A percentile compares a stretch with the other conserved stretches of the same genome.
These are phyloP conservation scores for Trichoplusia ni DNA, from an alignment of 1,140 invertebrate species.

Conservation along the genomic window DNA sequence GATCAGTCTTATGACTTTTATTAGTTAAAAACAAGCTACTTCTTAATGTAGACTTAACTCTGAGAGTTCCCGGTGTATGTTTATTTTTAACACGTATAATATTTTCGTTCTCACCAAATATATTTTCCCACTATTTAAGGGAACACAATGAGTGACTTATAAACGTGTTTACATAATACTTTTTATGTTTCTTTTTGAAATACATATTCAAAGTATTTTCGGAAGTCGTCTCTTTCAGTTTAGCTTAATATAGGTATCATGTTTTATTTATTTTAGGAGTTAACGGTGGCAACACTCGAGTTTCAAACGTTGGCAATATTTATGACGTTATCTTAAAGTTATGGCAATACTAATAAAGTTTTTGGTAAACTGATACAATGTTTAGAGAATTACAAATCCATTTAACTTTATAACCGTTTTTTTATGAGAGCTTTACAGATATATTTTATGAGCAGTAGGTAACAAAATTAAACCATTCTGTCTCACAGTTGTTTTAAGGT, in stretches of 20 bases:
- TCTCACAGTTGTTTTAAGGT: too few relatives aligned
- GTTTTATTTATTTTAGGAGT: slow-evolving; percentile 3
- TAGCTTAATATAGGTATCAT: background rate
- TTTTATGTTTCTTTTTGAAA: slow-evolving; percentile 1
- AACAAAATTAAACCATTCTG: too few relatives aligned
- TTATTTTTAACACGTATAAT: slow-evolving; percentile 12
- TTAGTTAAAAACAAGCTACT: too few relatives aligned
- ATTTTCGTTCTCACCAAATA: slow-evolving; percentile 20
- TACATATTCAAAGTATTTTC: background rate
- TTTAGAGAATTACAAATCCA: too few relatives aligned
- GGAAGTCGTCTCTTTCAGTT: background rate
- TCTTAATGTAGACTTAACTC: too few relatives aligned
- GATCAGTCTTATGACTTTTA: too few relatives aligned
- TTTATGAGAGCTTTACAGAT: too few relatives aligned
- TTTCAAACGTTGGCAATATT: slow-evolving; percentile 10
- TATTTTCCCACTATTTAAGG: slow-evolving; percentile 4
- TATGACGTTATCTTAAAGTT: background rate
- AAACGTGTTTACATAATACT: slow-evolving; percentile 6
- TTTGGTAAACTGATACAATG: too few relatives aligned
- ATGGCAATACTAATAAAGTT: too few relatives aligned
- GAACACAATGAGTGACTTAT: slow-evolving; percentile 18
- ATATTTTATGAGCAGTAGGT: too few relatives aligned
- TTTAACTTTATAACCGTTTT: too few relatives aligned
- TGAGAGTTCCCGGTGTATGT: background rate
- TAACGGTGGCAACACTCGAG: background rate